A percentile compares a stretch with the other conserved stretches of the same genome.
Evolutionary conservation across 2,888 invertebrate genomes (phyloP).

Genomic region (Lycaena phlaeas): DNA sequence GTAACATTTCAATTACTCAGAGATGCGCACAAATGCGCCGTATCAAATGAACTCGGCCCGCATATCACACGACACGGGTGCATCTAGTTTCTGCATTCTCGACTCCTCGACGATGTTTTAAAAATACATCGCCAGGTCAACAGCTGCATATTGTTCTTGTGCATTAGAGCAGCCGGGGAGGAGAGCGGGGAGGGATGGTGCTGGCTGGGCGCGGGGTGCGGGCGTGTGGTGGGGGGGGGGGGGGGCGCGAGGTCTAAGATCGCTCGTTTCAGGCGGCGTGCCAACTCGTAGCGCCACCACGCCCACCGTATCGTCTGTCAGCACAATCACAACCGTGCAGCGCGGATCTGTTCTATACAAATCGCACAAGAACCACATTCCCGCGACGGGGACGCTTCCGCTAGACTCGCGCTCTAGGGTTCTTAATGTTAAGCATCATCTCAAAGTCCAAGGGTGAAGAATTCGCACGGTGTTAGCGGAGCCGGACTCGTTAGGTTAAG

Average conservation of each 20-base stretch:
- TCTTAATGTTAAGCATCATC: conserved; percentile 51
- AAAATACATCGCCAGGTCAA: conserved; percentile 42
- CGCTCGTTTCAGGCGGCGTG: conserved; percentile 50
- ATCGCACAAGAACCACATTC: conserved; percentile 33
- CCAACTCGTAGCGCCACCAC: conserved; percentile 58
- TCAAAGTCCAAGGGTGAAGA: conserved; percentile 34
- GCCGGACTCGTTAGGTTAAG: conserved; percentile 9
- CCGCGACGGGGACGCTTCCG: conserved; percentile 33
- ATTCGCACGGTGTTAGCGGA: conserved; percentile 13
- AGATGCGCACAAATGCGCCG: conserved; percentile 5
- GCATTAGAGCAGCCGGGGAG: conserved; percentile 45
- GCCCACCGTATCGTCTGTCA: conserved; percentile 45
- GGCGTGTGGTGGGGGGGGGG: conserved; percentile 28
- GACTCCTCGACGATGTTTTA: conserved; percentile 16
- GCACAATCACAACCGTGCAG: conserved; percentile 29
- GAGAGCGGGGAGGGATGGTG: conserved; percentile 42
- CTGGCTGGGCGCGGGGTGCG: conserved; percentile 23
- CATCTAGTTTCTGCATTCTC: no score
- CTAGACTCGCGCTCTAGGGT: conserved; percentile 59
- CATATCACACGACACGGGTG: not conserved
- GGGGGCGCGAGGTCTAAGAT: conserved; percentile 38
- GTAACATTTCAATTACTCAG: not conserved
- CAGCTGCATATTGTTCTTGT: conserved; percentile 37
- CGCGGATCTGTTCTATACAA: conserved; percentile 26
- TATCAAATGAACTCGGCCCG: conserved; percentile 1